These are phyloP conservation scores for Pygocentrus nattereri DNA, from an alignment of 2,797 vertebrate species.

Conservation along the genomic window DNA sequence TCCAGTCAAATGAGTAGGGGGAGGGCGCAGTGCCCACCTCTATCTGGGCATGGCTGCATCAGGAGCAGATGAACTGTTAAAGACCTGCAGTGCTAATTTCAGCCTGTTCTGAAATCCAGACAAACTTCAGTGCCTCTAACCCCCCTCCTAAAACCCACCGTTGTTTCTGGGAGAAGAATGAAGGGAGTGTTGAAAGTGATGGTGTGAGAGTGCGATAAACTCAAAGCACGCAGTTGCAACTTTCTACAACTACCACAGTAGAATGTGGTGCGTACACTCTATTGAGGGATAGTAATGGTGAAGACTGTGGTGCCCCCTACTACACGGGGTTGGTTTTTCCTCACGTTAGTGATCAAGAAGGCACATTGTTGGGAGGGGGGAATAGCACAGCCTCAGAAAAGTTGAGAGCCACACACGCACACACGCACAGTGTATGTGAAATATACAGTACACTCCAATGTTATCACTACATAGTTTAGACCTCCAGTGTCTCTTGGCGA, in stretches of 20 bases:
- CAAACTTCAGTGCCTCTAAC: slow-evolving; percentile 38
- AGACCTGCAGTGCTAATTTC: slow-evolving; percentile 38
- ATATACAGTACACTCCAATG: slow-evolving; percentile 52
- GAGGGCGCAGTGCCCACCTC: background rate
- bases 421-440: slow-evolving; percentile 54
- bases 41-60: slow-evolving; percentile 25
- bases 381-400: slow-evolving; percentile 69
- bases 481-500: slow-evolving; percentile 24
- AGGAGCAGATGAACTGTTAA: slow-evolving; percentile 5
- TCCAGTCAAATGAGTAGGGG: background rate
- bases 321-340: slow-evolving; percentile 23
- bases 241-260: slow-evolving; percentile 16
- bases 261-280: slow-evolving; percentile 24
- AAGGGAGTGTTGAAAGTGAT: slow-evolving; percentile 5
- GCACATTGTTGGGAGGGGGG: slow-evolving; percentile 39
- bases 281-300: slow-evolving; percentile 35
- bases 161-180: slow-evolving; percentile 19
- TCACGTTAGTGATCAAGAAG: slow-evolving; percentile 35
- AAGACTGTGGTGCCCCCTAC: slow-evolving; percentile 21
- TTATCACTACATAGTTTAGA: slow-evolving; percentile 32
- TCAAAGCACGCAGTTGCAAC: background rate
- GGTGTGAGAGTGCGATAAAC: background rate
- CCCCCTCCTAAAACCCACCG: background rate
- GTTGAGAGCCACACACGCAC: slow-evolving; percentile 65
- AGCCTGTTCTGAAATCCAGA: slow-evolving; percentile 23